Percentiles rank a stretch among this genome's conserved stretches.
phyloP scores from a whole-genome alignment of 2,888 invertebrate species.

The Arenicola marina region DNA sequence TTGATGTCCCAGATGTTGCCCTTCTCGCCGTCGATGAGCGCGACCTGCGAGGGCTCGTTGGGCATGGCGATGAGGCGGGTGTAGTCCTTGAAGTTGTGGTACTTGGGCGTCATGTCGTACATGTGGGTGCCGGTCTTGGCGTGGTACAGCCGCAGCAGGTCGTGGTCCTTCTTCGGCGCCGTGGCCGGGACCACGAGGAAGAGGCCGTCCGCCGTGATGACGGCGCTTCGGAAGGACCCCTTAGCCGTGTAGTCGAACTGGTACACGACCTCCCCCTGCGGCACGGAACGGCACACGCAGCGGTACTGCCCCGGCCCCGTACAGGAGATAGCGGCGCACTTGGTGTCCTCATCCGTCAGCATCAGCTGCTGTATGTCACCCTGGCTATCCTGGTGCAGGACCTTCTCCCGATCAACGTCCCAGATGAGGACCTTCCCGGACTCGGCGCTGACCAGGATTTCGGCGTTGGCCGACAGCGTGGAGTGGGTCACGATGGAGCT shows the following conservation, averaged over 20 bases:
- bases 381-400: slow-evolving; percentile 74
- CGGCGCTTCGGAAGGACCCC: slow-evolving; percentile 76
- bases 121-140: slow-evolving; percentile 75
- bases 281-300: slow-evolving; percentile 51
- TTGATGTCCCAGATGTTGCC: slow-evolving; percentile 84
- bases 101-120: slow-evolving; percentile 57
- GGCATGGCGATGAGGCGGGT: slow-evolving; percentile 58
- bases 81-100: slow-evolving; percentile 54
- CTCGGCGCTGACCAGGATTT: slow-evolving; percentile 85
- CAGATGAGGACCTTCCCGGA: slow-evolving; percentile 89
- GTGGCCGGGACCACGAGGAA: slow-evolving; percentile 73
- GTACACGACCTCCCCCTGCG: slow-evolving; percentile 78
- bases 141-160: slow-evolving; percentile 77
- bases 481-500: slow-evolving; percentile 95
- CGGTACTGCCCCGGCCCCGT: background rate
- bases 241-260: slow-evolving; percentile 82
- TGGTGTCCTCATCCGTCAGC: background rate
- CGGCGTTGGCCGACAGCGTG: slow-evolving; percentile 82
- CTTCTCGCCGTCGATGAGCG: slow-evolving; percentile 87
- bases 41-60: slow-evolving; percentile 66
- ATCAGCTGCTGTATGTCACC: slow-evolving; percentile 1
- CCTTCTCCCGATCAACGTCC: slow-evolving; percentile 78
- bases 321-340: background rate
- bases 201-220: slow-evolving; percentile 80
- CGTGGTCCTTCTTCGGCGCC: slow-evolving; percentile 62